phyloP scores from a whole-genome alignment of 2,888 invertebrate species.

The Spicauda simplicius region DNA sequence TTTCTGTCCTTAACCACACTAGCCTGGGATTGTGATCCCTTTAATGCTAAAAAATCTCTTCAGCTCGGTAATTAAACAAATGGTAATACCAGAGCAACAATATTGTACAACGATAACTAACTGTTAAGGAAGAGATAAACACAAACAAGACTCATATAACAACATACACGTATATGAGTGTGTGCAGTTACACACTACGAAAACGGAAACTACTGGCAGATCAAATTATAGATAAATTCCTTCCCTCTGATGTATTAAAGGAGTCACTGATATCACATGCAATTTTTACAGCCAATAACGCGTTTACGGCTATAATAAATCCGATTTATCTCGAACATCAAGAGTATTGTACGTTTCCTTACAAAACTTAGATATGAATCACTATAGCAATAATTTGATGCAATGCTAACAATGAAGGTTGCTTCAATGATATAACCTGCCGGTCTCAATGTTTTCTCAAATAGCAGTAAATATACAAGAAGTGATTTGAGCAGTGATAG shows the following conservation, averaged over 20 bases:
- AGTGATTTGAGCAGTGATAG: too few relatives aligned
- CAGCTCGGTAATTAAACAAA: too few relatives aligned
- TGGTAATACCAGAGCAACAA: too few relatives aligned
- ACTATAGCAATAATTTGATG: slow-evolving; percentile 60
- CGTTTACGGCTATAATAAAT: slow-evolving; percentile 48
- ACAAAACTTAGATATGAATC: slow-evolving; percentile 65
- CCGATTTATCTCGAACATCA: slow-evolving; percentile 49
- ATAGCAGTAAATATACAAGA: background rate
- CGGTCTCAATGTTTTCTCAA: background rate
- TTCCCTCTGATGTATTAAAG: slow-evolving; percentile 23
- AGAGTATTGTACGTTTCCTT: slow-evolving; percentile 57
- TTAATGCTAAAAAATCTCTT: too few relatives aligned
- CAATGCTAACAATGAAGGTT: slow-evolving; percentile 64
- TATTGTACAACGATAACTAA: too few relatives aligned
- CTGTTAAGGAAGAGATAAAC: too few relatives aligned
- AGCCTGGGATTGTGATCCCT: too few relatives aligned
- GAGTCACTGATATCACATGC: slow-evolving; percentile 24
- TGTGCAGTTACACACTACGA: background rate
- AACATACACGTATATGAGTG: background rate
- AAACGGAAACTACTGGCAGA: slow-evolving; percentile 15
- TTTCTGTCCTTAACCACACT: too few relatives aligned
- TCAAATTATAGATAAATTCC: slow-evolving; percentile 33
- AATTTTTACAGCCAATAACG: slow-evolving; percentile 49
- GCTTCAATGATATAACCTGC: slow-evolving; percentile 43
- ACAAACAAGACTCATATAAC: too few relatives aligned